Base-by-base conservation (phyloP, 2,888 invertebrate genomes). In the Atrina japonica region DNA sequence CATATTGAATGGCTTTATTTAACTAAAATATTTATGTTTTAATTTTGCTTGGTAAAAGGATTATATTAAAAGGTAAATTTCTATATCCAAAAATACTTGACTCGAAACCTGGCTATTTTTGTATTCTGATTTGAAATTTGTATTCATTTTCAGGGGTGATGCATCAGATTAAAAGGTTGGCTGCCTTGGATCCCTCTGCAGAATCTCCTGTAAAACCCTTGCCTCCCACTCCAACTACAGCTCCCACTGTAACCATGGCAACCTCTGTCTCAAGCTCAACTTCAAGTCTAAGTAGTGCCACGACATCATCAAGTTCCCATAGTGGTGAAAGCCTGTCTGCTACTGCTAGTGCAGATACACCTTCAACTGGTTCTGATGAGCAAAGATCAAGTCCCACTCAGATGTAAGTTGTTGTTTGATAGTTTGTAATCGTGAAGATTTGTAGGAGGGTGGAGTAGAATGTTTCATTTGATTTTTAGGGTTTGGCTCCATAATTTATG, bases 131-230 rank as follows among this genome's bases (percentile, higher is more conserved):
- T n/a, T n/a, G n/a, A n/a, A n/a, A n/a, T n/a, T n/a, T n/a, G n/a
- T n/a, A n/a, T n/a, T n/a, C n/a, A n/a, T n/a, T 55, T 76, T 7
- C 72, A 88, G 92, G 93, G 58, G 98, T 98, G n/a, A 93, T 97
- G 92, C 96, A 98, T 91, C 97, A 98, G 92, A 93, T 95, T 67
- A 92, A 93, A 86, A 93, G 94, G 83, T 91, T 96, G 75, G 89
- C 89, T 49, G 94, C 95, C 91, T 94, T 94, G 11, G 94, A 94
- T 83, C 92, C 93, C 73, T 91, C 76, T 50, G 75, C 75, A 43
- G 69, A 75, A 50, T 76, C 81, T 30, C 77, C 81, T 21, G 76
- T 76, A 7, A 78, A 83, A 67, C 78, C 78, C 35, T 74, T 66
- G 16, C 71, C 69, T 60, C 81, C 66, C 55, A 75, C 50, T 68